Conservation (phyloP, 2,113 vertebrate genomes). For the Chloebia gouldiae region DNA sequence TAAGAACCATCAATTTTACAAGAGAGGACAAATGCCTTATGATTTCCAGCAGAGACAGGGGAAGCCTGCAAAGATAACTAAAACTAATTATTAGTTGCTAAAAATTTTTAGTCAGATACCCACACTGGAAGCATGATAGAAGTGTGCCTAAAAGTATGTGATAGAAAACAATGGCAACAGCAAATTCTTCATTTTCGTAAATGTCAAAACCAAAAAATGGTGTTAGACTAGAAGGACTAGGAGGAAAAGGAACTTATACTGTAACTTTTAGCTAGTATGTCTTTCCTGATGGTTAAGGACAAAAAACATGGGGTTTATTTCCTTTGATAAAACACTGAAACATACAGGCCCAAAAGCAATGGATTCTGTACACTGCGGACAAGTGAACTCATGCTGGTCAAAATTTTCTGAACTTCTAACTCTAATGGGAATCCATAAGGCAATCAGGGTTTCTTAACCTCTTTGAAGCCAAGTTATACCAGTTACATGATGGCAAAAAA, state of each 20-base stretch:
- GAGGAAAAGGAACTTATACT: not conserved
- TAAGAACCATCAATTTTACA: not conserved
- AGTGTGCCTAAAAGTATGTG: not conserved
- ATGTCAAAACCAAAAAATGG: not conserved
- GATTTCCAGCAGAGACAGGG: not conserved
- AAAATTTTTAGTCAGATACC: not conserved
- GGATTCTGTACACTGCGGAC: not conserved
- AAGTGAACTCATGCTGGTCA: not conserved
- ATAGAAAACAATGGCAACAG: not conserved
- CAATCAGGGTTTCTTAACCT: not conserved
- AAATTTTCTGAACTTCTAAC: not conserved
- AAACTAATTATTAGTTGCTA: not conserved
- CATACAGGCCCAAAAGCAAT: not conserved
- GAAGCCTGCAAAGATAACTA: not conserved
- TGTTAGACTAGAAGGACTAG: not conserved
- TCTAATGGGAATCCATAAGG: not conserved
- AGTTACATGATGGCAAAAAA: not conserved
- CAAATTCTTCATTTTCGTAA: not conserved
- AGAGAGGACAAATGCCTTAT: not conserved
- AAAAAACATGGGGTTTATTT: not conserved
- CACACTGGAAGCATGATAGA: not conserved
- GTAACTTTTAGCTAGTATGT: not conserved
- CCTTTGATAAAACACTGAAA: not conserved
- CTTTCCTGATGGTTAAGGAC: not conserved
- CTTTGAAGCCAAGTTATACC: not conserved